phyloP scores from a whole-genome alignment of 2,888 invertebrate genomes.

The Lasioglossum marginatum region DNA sequence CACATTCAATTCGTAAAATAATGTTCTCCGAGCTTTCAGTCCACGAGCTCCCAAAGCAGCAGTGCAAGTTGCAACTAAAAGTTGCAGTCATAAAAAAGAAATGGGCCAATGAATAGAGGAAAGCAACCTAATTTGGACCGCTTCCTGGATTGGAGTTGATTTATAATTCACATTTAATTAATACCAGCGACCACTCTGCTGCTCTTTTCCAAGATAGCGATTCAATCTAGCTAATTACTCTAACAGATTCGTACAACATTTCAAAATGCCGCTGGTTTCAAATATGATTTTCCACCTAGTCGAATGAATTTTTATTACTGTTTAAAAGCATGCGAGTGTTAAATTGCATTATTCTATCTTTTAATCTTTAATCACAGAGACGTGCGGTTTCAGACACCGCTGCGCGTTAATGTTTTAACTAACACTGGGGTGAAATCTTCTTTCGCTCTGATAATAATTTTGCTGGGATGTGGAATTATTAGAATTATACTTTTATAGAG shows the following conservation, averaged over 20 bases:
- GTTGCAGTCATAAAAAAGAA: background rate
- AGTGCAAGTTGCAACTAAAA: background rate
- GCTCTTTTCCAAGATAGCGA: background rate
- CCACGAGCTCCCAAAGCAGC: background rate
- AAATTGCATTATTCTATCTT: background rate
- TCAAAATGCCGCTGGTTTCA: background rate
- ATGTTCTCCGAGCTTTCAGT: background rate
- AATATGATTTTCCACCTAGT: background rate
- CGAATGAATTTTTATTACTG: background rate
- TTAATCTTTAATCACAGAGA: background rate
- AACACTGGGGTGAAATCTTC: background rate
- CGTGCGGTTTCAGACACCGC: background rate
- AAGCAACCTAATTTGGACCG: background rate
- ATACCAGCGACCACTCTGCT: background rate
- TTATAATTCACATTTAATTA: background rate
- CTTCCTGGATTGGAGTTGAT: background rate
- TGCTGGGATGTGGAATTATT: background rate
- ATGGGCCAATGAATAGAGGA: background rate
- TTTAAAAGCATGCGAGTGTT: background rate
- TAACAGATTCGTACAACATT: background rate
- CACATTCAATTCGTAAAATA: background rate
- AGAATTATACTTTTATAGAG: background rate
- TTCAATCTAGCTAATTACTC: background rate
- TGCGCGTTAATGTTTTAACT: background rate
- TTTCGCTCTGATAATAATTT: background rate